phyloP scores from a whole-genome alignment of 2,888 invertebrate genomes.

The Acanthosepion pharaonis region DNA sequence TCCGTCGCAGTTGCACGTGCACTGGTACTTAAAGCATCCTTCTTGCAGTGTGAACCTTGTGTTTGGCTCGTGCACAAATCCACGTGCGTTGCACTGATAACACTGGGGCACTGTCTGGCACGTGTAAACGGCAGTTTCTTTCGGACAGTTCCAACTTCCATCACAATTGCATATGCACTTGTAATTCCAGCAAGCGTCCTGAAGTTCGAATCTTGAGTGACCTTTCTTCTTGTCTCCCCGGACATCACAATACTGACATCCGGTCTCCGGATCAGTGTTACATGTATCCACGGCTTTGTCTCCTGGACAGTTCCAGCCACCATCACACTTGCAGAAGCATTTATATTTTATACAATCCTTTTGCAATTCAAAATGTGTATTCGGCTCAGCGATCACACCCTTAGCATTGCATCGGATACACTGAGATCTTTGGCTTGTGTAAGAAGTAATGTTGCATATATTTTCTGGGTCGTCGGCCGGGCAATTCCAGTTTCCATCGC shows the following conservation, averaged over 20 bases:
- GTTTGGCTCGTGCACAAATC: constrained; percentile 48
- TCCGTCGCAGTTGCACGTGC: constrained; percentile 65
- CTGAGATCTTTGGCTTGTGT: constrained; percentile 51
- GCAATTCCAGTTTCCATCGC: constrained; percentile 64
- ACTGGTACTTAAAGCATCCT: constrained; percentile 63
- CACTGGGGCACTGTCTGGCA: constrained; percentile 52
- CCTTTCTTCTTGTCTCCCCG: constrained; percentile 53
- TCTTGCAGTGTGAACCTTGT: constrained; percentile 58
- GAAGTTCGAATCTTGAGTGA: constrained; percentile 56
- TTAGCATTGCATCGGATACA: constrained; percentile 56
- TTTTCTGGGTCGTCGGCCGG: constrained; percentile 50
- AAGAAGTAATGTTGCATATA: constrained; percentile 50
- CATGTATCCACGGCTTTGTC: constrained; percentile 60
- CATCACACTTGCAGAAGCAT: constrained; percentile 66
- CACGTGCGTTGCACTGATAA: constrained; percentile 55
- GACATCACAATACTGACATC: constrained; percentile 55
- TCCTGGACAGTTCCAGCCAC: constrained; percentile 61
- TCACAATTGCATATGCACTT: constrained; percentile 64
- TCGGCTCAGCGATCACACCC: constrained; percentile 48
- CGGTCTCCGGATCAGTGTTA: constrained; percentile 48
- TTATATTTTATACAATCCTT: constrained; percentile 63
- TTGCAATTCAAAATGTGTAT: constrained; percentile 56
- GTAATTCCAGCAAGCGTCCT: constrained; percentile 60
- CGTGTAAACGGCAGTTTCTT: constrained; percentile 54
- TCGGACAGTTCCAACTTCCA: constrained; percentile 61